Evolutionary conservation across 2,888 invertebrate genomes (phyloP).

Genomic region (Galerucella nymphaeae): DNA sequence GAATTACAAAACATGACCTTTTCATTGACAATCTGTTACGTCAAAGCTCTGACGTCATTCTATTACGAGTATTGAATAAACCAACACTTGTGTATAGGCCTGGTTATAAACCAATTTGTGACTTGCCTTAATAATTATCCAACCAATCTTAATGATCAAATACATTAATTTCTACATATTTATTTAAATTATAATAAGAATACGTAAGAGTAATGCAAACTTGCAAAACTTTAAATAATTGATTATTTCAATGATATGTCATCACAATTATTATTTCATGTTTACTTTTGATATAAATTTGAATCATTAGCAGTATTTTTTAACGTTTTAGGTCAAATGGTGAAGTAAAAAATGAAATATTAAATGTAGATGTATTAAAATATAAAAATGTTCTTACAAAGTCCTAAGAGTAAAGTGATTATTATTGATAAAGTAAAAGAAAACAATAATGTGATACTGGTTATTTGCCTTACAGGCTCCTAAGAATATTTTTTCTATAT

Average conservation of each 20-base stretch:
- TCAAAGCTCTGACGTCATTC: conserved; percentile 10
- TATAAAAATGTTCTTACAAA: background rate
- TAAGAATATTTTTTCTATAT: no score
- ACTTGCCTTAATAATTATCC: no score
- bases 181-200: no score
- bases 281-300: no score
- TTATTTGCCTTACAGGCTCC: background rate
- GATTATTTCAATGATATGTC: no score
- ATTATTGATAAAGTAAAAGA: background rate
- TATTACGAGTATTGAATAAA: background rate
- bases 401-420: background rate
- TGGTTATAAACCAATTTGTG: background rate
- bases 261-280: no score
- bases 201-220: no score
- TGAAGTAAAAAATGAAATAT: background rate
- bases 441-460: background rate
- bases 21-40: conserved; percentile 23
- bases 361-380: background rate
- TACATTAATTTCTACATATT: no score
- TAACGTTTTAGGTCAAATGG: no score
- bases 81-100: background rate
- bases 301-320: no score
- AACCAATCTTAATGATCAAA: no score
- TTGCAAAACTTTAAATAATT: no score
- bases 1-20: conserved; percentile 30